phyloP scores from a whole-genome alignment of 1,140 invertebrate species.

The Nebria ingens region DNA sequence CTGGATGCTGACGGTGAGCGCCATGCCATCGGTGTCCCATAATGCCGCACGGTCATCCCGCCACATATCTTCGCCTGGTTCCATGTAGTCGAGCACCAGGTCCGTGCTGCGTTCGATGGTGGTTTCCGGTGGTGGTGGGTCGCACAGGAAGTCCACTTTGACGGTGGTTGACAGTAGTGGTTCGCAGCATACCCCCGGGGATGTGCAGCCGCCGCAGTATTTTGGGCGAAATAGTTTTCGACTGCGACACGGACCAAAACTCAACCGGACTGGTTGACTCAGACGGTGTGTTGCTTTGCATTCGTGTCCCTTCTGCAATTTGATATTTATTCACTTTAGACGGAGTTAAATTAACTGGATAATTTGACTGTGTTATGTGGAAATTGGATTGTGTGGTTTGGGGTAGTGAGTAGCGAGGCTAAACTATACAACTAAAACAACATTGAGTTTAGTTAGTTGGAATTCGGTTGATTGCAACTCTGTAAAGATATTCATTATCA shows the following conservation, averaged over 20 bases:
- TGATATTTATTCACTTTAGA: background rate
- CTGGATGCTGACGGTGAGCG: conserved; percentile 26
- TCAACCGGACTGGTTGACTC: conserved; percentile 39
- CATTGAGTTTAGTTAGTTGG: too few species aligned
- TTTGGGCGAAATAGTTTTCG: conserved; percentile 49
- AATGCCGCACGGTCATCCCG: conserved; percentile 18
- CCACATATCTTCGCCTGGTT: conserved; percentile 29
- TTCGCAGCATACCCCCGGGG: conserved; percentile 41
- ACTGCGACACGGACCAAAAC: conserved; percentile 51
- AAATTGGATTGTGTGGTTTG: too few species aligned
- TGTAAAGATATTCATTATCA: too few species aligned
- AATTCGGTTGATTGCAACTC: too few species aligned
- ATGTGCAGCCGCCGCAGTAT: conserved; percentile 47
- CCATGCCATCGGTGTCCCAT: conserved; percentile 14
- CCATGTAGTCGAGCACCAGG: conserved; percentile 27
- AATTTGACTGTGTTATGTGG: too few species aligned
- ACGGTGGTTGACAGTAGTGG: conserved; percentile 48
- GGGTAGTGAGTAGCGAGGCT: too few species aligned
- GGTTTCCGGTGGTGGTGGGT: conserved; percentile 17
- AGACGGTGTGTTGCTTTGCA: conserved; percentile 53
- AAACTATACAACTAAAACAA: too few species aligned
- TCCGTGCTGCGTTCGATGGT: conserved; percentile 19
- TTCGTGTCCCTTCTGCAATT: conserved; percentile 47
- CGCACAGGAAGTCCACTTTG: conserved; percentile 36
- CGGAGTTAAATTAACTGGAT: background rate